Conservation (phyloP, 2,797 vertebrate genomes). For the Hemitrygon akajei region DNA sequence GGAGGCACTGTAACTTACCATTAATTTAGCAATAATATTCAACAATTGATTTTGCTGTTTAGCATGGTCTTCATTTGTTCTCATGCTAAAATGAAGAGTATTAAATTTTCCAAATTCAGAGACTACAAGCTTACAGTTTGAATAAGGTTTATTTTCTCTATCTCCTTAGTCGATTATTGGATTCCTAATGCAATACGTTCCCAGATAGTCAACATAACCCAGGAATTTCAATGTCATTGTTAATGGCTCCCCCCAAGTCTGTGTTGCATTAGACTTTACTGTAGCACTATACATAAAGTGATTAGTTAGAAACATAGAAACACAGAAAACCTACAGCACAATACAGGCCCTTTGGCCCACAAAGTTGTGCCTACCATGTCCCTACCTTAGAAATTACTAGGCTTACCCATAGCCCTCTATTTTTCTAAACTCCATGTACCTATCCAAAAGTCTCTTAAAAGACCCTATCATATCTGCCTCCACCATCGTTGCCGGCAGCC, state of each 20-base stretch:
- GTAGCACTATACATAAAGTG: constrained; percentile 9
- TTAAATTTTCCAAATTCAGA: not conserved
- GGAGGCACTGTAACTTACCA: not conserved
- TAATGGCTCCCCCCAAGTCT: not conserved
- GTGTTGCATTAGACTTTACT: not conserved
- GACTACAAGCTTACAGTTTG: not conserved
- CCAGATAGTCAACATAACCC: constrained; percentile 2
- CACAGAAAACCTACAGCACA: too few species aligned
- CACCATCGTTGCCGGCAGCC: too few species aligned
- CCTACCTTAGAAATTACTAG: too few species aligned
- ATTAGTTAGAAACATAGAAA: too few species aligned
- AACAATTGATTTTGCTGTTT: not conserved
- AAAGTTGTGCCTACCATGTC: too few species aligned
- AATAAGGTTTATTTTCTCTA: not conserved
- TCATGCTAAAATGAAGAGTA: not conserved
- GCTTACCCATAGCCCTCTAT: too few species aligned
- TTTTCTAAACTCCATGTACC: too few species aligned
- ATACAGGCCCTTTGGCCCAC: too few species aligned
- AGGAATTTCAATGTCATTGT: constrained; percentile 13
- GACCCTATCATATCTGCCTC: too few species aligned
- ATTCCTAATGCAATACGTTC: constrained; percentile 4
- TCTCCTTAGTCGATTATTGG: not conserved
- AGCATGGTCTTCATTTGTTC: not conserved
- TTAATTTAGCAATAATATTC: not conserved
- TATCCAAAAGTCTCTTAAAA: too few species aligned